Conservation (phyloP, 2,113 vertebrate genomes). For the Alces alces region DNA sequence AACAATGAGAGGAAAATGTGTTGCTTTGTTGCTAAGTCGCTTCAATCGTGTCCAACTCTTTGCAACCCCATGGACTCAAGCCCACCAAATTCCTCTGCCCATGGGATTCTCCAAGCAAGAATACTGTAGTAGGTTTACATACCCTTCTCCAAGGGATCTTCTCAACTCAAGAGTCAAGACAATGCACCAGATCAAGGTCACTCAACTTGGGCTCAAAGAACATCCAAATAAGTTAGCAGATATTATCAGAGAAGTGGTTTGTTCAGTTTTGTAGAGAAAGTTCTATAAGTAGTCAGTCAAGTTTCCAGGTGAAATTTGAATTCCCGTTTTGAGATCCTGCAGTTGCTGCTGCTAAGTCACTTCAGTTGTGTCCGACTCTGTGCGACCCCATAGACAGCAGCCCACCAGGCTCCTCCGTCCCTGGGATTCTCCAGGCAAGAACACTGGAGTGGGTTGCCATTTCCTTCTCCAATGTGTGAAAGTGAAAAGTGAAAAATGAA, state of each 20-base stretch:
- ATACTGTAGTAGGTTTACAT: background rate
- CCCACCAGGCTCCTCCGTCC: background rate
- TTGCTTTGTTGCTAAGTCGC: background rate
- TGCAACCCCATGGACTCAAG: background rate
- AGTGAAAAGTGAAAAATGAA: background rate
- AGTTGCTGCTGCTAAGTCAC: background rate
- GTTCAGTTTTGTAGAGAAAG: background rate
- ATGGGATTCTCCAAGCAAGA: background rate
- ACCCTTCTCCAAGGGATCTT: background rate
- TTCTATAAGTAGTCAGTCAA: background rate
- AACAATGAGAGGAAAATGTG: background rate
- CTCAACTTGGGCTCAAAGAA: background rate
- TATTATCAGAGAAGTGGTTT: background rate
- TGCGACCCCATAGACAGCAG: background rate
- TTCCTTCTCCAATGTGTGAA: background rate
- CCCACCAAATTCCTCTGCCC: background rate
- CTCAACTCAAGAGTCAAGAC: background rate
- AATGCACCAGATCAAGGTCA: background rate
- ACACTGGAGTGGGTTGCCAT: background rate
- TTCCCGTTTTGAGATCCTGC: background rate
- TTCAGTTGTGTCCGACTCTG: accelerated
- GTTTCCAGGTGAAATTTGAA: background rate
- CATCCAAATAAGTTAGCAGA: background rate
- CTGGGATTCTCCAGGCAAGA: background rate
- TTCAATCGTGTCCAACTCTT: background rate